Evolutionary conservation across 1,140 invertebrate species (phyloP).

Genomic region (Sarcophaga peregrina): DNA sequence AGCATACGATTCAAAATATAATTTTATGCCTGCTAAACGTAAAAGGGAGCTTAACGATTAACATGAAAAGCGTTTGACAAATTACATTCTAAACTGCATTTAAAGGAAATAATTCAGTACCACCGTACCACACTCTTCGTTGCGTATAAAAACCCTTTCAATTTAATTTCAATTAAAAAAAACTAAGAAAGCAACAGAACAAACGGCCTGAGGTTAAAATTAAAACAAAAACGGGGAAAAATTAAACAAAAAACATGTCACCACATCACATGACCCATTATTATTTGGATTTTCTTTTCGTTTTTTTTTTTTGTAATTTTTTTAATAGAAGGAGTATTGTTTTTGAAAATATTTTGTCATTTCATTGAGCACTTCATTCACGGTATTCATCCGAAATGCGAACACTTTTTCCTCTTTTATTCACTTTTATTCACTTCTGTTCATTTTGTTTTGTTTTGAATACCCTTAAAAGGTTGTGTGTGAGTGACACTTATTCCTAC

Average conservation of each 20-base stretch:
- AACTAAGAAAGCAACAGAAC: not conserved
- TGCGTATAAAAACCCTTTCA: not conserved
- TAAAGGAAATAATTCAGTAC: not conserved
- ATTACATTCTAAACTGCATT: constrained; percentile 24
- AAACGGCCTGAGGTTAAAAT: constrained; percentile 17
- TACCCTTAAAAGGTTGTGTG: not conserved
- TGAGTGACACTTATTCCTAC: not conserved
- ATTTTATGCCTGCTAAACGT: constrained; percentile 23
- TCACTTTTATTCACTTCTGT: too few relatives aligned
- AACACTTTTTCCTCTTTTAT: not conserved
- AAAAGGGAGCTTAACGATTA: constrained; percentile 29
- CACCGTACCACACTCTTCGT: not conserved
- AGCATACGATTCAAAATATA: too few relatives aligned
- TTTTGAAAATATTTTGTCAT: constrained; percentile 34
- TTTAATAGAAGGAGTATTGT: not conserved
- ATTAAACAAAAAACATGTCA: constrained; percentile 2
- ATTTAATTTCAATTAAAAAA: not conserved
- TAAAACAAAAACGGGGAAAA: not conserved
- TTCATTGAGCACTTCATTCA: constrained; percentile 3
- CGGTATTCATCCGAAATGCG: not conserved
- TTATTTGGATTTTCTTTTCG: not conserved
- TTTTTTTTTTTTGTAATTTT: not conserved
- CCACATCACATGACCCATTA: not conserved
- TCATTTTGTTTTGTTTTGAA: not conserved
- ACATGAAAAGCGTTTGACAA: constrained; percentile 40